These are phyloP conservation scores for Muraenolepis orangiensis DNA, from an alignment of 2,797 vertebrate genomes.

Conservation along the genomic window DNA sequence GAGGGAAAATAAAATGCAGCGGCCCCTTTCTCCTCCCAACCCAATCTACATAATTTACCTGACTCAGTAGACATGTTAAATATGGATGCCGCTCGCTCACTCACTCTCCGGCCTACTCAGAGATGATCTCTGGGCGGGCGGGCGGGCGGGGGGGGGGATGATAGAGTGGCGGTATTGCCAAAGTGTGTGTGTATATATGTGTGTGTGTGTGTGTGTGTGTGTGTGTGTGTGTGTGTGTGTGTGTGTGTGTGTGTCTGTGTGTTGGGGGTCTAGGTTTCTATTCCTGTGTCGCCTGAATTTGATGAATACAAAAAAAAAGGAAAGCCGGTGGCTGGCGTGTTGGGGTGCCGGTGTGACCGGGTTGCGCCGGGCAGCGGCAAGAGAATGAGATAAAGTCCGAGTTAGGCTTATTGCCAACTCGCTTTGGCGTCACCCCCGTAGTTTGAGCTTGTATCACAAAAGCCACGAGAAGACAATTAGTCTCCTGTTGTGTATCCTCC, in stretches of 20 bases:
- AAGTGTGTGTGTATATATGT: neutral
- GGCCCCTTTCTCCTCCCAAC: conserved; percentile 33
- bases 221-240: neutral
- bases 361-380: neutral
- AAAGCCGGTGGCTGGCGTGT: neutral
- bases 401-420: neutral
- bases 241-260: too few species aligned
- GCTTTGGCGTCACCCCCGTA: neutral
- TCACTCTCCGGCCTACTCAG: neutral
- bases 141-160: neutral
- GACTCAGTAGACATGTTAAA: conserved; percentile 45
- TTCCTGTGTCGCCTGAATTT: too few species aligned
- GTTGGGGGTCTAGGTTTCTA: neutral
- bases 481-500: neutral
- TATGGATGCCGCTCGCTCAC: conserved; percentile 41
- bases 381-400: neutral
- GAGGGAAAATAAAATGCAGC: conserved; percentile 20
- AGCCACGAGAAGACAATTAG: neutral
- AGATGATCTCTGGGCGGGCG: neutral
- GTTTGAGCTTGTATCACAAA: neutral
- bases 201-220: neutral
- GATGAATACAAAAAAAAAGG: neutral
- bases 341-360: neutral
- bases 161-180: neutral
- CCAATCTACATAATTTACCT: conserved; percentile 52